These are phyloP conservation scores for Sula dactylatra DNA, from an alignment of 2,113 vertebrate genomes.

Conservation along the genomic window DNA sequence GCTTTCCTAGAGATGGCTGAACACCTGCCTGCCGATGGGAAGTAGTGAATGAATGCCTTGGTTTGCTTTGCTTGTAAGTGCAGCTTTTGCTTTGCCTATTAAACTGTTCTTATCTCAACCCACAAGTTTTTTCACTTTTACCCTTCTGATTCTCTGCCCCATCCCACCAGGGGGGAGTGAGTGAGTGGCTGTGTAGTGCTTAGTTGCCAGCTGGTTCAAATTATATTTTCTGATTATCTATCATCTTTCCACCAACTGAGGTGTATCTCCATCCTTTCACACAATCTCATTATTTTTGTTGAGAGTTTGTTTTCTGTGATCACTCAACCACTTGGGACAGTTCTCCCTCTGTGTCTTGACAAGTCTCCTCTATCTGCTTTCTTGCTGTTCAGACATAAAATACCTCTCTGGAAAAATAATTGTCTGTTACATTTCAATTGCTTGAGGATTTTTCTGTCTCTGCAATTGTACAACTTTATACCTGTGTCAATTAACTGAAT, in stretches of 20 bases:
- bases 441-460: neutral
- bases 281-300: neutral
- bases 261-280: neutral
- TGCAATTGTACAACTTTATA: neutral
- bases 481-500: neutral
- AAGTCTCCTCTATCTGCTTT: neutral
- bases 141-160: too few species aligned
- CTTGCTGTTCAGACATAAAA: neutral
- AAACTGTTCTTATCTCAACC: too few species aligned
- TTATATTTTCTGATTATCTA: neutral
- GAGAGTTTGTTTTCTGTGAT: neutral
- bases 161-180: too few species aligned
- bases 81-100: too few species aligned
- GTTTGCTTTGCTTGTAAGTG: too few species aligned
- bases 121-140: too few species aligned
- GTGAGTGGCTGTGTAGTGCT: too few species aligned
- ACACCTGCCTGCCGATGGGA: too few species aligned
- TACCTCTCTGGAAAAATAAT: neutral
- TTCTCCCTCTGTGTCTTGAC: neutral
- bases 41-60: too few species aligned
- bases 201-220: neutral
- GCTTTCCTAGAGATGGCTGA: too few species aligned
- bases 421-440: neutral
- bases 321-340: neutral
- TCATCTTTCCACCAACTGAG: neutral